phyloP scores from a whole-genome alignment of 2,797 vertebrate species.

The Eleutherodactylus coqui region DNA sequence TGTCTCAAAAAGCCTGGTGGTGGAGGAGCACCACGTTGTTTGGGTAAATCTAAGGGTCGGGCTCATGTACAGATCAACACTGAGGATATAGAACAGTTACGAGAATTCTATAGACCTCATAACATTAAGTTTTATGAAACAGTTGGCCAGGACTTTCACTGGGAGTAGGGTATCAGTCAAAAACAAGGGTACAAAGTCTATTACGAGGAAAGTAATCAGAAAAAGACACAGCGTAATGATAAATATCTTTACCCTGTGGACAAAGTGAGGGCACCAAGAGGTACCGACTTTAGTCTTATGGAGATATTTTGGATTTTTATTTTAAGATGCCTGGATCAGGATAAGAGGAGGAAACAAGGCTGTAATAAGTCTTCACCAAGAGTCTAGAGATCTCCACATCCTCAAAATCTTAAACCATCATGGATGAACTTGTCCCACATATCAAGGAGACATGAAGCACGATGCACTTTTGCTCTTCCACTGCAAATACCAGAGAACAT shows the following conservation, averaged over 20 bases:
- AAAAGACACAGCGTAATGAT: neutral
- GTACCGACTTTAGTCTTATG: neutral
- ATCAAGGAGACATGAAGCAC: slow-evolving; percentile 14
- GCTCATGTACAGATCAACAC: slow-evolving; percentile 95
- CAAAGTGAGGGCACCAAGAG: neutral
- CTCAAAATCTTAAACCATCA: neutral
- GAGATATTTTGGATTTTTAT: neutral
- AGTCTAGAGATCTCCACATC: neutral
- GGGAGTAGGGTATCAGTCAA: slow-evolving; percentile 79
- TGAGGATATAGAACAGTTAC: slow-evolving; percentile 94
- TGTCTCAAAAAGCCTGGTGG: slow-evolving; percentile 91
- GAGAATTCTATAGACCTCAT: slow-evolving; percentile 95
- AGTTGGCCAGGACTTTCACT: slow-evolving; percentile 95
- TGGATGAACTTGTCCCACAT: neutral
- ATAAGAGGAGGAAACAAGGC: neutral
- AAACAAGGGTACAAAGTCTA: neutral
- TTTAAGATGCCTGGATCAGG: neutral
- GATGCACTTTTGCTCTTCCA: slow-evolving; percentile 36
- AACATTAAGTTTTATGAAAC: slow-evolving; percentile 97
- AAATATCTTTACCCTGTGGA: neutral
- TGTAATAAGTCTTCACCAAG: neutral
- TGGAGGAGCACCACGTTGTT: slow-evolving; percentile 88
- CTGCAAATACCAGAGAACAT: neutral
- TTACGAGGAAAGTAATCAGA: neutral
- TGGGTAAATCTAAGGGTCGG: slow-evolving; percentile 96